Evolutionary conservation across 2,888 invertebrate genomes (phyloP).

Genomic region (Noctua janthina): DNA sequence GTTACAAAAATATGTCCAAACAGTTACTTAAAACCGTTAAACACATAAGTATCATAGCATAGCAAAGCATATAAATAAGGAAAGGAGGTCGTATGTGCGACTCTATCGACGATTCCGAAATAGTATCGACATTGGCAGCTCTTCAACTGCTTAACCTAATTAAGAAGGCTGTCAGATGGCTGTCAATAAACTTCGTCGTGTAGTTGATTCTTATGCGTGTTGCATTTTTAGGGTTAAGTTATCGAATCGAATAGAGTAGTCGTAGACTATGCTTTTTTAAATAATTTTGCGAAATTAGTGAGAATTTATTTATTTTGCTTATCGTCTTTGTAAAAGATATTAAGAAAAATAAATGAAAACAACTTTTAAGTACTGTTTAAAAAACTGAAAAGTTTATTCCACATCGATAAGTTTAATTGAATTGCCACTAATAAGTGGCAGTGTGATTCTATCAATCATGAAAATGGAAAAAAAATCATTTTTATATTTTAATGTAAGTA

Average conservation of each 20-base stretch:
- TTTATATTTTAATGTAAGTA: too few relatives aligned
- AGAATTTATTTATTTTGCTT: background rate
- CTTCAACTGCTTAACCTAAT: slow-evolving; percentile 59
- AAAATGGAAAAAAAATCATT: too few relatives aligned
- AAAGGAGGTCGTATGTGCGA: slow-evolving; percentile 54
- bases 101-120: slow-evolving; percentile 55
- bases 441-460: too few relatives aligned
- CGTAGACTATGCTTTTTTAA: background rate
- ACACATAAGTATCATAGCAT: slow-evolving; percentile 38
- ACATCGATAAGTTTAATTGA: background rate
- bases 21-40: slow-evolving; percentile 57
- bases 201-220: slow-evolving; percentile 19
- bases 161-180: slow-evolving; percentile 42
- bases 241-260: background rate
- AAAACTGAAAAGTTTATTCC: background rate
- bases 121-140: slow-evolving; percentile 60
- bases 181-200: slow-evolving; percentile 26
- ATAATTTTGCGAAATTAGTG: background rate
- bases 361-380: slow-evolving; percentile 13
- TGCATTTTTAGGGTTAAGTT: slow-evolving; percentile 25
- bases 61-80: slow-evolving; percentile 37
- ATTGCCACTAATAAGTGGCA: too few relatives aligned
- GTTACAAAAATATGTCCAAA: slow-evolving; percentile 45
- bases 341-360: background rate
- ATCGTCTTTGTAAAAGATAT: background rate